A percentile compares a stretch with the other conserved stretches of the same genome.
phyloP scores from a whole-genome alignment of 2,888 invertebrate species.

The Brenthis hecate region DNA sequence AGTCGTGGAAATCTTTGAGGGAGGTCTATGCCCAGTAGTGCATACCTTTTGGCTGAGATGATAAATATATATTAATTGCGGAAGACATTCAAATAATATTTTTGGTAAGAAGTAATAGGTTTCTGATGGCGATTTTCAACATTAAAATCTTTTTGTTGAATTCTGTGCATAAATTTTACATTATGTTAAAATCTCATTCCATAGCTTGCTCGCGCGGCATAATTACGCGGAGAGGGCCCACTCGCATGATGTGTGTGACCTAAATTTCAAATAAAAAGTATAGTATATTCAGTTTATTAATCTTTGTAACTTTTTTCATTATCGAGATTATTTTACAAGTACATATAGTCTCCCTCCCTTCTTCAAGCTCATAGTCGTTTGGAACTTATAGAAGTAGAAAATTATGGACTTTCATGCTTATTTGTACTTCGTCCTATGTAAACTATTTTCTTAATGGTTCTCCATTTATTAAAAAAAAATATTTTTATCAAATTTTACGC shows the following conservation, averaged over 20 bases:
- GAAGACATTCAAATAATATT: neutral
- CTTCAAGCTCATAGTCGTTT: no score
- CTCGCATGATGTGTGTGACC: constrained; percentile 38
- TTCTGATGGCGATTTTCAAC: neutral
- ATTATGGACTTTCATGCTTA: no score
- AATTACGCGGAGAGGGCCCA: constrained; percentile 37
- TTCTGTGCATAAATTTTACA: constrained; percentile 28
- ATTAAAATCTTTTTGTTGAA: constrained; percentile 6
- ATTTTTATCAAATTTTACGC: no score
- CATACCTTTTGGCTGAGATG: no score
- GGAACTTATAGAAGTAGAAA: no score
- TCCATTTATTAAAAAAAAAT: neutral
- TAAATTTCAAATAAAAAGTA: constrained; percentile 37
- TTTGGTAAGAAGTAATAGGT: neutral
- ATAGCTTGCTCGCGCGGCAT: constrained; percentile 36
- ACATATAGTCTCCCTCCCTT: no score
- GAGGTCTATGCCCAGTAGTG: no score
- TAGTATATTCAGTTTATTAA: constrained; percentile 22
- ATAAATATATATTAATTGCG: neutral
- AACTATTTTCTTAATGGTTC: neutral
- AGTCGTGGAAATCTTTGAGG: no score
- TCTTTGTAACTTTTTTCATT: constrained; percentile 13
- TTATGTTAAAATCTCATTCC: constrained; percentile 36
- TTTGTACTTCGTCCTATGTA: no score
- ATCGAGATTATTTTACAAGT: neutral